phyloP scores from a whole-genome alignment of 2,888 invertebrate genomes.

The Tenthredo amoena region DNA sequence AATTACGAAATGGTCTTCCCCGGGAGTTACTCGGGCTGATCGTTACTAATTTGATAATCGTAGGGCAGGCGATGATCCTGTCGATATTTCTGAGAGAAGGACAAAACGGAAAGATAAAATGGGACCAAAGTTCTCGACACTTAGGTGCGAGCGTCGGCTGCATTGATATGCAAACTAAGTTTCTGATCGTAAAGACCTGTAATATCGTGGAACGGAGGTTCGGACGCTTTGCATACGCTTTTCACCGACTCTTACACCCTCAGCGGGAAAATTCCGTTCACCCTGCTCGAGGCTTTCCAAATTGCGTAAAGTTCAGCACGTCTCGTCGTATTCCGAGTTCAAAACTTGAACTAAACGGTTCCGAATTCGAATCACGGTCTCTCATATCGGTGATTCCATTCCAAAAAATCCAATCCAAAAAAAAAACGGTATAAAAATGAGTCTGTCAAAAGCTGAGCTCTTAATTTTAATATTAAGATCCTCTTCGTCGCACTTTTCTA shows the following conservation, averaged over 20 bases:
- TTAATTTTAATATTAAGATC: too few relatives aligned
- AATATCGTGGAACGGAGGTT: constrained; percentile 62
- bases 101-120: constrained; percentile 36
- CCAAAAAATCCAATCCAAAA: too few relatives aligned
- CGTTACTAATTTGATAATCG: not conserved
- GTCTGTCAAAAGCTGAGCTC: too few relatives aligned
- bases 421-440: too few relatives aligned
- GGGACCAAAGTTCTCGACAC: not conserved
- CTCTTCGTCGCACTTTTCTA: too few relatives aligned
- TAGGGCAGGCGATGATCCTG: not conserved
- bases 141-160: constrained; percentile 55
- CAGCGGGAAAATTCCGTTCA: not conserved
- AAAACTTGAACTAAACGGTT: not conserved
- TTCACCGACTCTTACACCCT: not conserved
- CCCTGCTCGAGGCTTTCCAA: not conserved
- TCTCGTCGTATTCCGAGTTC: not conserved
- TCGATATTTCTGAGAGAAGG: too few relatives aligned
- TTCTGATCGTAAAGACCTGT: constrained; percentile 71
- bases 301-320: not conserved
- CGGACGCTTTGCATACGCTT: constrained; percentile 61
- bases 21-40: not conserved
- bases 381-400: too few relatives aligned
- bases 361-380: not conserved
- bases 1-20: not conserved
- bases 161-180: constrained; percentile 73